phyloP scores from a whole-genome alignment of 64 coral and sea anemone genomes.

The Dendrophyllia cribrosa region DNA sequence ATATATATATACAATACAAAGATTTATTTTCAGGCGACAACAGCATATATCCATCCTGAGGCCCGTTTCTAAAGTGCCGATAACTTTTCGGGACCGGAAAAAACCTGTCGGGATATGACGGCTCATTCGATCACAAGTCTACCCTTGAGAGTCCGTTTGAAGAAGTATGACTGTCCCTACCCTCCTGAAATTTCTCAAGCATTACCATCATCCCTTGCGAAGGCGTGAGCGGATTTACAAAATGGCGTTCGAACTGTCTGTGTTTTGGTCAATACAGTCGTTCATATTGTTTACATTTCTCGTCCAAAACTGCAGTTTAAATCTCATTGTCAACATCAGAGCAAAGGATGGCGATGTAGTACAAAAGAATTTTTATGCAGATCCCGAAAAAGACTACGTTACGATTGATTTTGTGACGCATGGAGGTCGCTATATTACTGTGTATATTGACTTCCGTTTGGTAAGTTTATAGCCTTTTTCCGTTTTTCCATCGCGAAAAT shows the following conservation, averaged over 20 bases:
- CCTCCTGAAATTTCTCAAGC: too few species aligned
- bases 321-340: slow-evolving; percentile 94
- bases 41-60: too few species aligned
- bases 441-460: slow-evolving; percentile 90
- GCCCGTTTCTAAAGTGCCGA: too few species aligned
- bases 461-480: slow-evolving; percentile 24
- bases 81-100: too few species aligned
- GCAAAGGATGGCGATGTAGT: slow-evolving; percentile 85
- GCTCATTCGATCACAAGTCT: too few species aligned
- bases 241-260: slow-evolving; percentile 28
- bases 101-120: too few species aligned
- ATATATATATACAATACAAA: too few species aligned
- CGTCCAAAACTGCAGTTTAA: slow-evolving; percentile 34
- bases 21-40: too few species aligned
- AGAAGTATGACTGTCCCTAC: too few species aligned
- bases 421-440: slow-evolving; percentile 56
- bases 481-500: not conserved
- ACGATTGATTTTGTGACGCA: slow-evolving; percentile 72
- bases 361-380: slow-evolving; percentile 71
- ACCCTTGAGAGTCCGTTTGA: too few species aligned
- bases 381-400: slow-evolving; percentile 91
- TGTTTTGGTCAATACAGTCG: not conserved
- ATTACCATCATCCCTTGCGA: too few species aligned
- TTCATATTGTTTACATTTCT: slow-evolving; percentile 31
- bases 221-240: not conserved